Conservation (phyloP, 1,140 invertebrate genomes). For the Cheumatopsyche charites region DNA sequence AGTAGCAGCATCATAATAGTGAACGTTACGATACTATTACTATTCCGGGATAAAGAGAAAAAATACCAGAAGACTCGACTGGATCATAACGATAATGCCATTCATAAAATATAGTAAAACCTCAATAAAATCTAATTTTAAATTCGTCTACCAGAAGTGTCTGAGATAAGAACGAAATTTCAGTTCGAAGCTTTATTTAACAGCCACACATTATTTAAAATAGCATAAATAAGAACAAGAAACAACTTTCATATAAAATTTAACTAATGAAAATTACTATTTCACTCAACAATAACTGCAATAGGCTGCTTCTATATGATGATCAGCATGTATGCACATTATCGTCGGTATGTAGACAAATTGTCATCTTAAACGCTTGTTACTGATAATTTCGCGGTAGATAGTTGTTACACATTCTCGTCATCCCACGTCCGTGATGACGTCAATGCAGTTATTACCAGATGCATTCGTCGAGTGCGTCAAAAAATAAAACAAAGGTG, state of each 20-base stretch:
- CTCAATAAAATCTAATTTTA: no score
- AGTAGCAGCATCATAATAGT: not conserved
- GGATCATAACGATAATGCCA: conserved; percentile 4
- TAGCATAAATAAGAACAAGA: no score
- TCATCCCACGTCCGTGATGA: conserved; percentile 17
- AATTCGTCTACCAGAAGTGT: no score
- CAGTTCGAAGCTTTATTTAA: no score
- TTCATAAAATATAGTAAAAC: no score
- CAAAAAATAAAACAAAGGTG: conserved; percentile 3
- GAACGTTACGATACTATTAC: conserved; percentile 1
- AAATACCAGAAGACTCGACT: not conserved
- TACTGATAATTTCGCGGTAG: conserved; percentile 24
- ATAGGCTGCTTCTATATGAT: not conserved
- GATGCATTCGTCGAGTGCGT: conserved; percentile 6
- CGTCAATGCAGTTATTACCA: not conserved
- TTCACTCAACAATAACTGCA: no score
- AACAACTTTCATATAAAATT: no score
- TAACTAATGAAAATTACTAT: no score
- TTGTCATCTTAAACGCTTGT: conserved; percentile 18
- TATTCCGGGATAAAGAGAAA: not conserved
- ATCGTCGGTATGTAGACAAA: not conserved
- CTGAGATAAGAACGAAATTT: no score
- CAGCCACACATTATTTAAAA: no score
- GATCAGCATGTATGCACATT: conserved; percentile 14
- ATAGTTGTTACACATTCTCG: conserved; percentile 21